Conservation (phyloP, 2,888 invertebrate species). For the Bimastos eiseni region DNA sequence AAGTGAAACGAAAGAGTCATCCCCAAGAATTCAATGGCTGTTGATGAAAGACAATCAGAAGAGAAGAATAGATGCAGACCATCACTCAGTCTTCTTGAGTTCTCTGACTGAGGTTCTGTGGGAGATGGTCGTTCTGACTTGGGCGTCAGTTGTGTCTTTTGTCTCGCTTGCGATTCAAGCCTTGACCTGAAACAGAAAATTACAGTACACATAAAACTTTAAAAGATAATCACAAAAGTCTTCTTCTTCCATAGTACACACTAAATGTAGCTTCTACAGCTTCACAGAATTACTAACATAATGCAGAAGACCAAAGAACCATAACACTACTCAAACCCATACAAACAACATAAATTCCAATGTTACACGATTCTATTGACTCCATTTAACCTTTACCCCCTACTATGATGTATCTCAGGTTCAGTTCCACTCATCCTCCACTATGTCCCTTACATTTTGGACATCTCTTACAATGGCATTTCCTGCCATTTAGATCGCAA, state of each 20-base stretch:
- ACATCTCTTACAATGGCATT: background rate
- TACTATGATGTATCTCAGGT: too few relatives aligned
- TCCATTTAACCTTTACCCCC: background rate
- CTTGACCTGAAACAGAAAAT: background rate
- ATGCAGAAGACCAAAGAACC: too few relatives aligned
- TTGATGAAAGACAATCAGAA: too few relatives aligned
- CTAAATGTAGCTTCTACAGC: too few relatives aligned
- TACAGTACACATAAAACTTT: background rate
- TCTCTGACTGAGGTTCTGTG: background rate
- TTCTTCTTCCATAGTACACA: background rate
- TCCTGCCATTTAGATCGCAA: background rate
- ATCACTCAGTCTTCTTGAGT: background rate
- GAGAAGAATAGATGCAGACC: background rate
- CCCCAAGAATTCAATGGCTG: too few relatives aligned
- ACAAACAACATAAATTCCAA: background rate
- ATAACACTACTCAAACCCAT: background rate
- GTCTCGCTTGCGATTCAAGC: conserved; percentile 1
- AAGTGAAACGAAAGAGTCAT: background rate
- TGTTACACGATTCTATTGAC: background rate
- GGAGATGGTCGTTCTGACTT: background rate
- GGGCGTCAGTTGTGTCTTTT: background rate
- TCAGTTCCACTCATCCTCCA: background rate
- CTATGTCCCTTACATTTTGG: background rate
- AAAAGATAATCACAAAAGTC: background rate
- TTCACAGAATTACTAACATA: background rate